Conservation (phyloP, 2,113 vertebrate genomes). For the Seriola dumerili region DNA sequence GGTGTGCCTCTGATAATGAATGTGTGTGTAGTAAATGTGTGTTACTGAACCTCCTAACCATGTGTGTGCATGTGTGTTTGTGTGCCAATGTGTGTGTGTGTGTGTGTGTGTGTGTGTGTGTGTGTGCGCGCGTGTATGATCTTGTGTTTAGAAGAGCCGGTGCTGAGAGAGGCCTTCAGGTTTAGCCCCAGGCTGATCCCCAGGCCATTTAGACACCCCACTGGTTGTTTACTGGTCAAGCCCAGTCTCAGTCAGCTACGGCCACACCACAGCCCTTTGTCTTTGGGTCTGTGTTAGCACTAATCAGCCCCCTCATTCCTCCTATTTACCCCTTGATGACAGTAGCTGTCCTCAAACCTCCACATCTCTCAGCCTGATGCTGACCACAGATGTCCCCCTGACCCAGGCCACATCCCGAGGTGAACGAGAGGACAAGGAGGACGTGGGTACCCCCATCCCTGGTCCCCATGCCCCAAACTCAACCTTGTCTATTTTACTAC, state of each 20-base stretch:
- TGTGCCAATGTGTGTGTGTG: conserved; percentile 58
- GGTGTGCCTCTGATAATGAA: conserved; percentile 31
- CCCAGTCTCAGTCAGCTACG: conserved; percentile 60
- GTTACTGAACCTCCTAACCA: conserved; percentile 44
- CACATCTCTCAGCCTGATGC: conserved; percentile 77
- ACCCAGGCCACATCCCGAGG: conserved; percentile 76
- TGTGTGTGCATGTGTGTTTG: conserved; percentile 63
- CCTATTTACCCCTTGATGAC: conserved; percentile 91
- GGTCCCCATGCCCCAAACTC: conserved; percentile 42
- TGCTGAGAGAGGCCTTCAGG: conserved; percentile 89
- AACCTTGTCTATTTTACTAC: conserved; percentile 76
- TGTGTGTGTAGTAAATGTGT: conserved; percentile 1
- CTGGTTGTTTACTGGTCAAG: conserved; percentile 81
- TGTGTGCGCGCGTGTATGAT: conserved; percentile 72
- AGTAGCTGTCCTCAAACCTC: conserved; percentile 91
- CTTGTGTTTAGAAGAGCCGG: conserved; percentile 68
- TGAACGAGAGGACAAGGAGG: conserved; percentile 82
- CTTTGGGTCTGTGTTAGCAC: conserved; percentile 84
- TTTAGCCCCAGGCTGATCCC: conserved; percentile 81
- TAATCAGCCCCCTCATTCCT: conserved; percentile 81
- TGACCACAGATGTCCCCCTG: conserved; percentile 89
- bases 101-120: conserved; percentile 52
- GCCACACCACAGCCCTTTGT: conserved; percentile 85
- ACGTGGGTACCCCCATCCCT: conserved; percentile 12
- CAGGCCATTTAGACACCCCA: conserved; percentile 61